Evolutionary conservation across 2,888 invertebrate genomes (phyloP).

Genomic region (Creontiades dilutus): DNA sequence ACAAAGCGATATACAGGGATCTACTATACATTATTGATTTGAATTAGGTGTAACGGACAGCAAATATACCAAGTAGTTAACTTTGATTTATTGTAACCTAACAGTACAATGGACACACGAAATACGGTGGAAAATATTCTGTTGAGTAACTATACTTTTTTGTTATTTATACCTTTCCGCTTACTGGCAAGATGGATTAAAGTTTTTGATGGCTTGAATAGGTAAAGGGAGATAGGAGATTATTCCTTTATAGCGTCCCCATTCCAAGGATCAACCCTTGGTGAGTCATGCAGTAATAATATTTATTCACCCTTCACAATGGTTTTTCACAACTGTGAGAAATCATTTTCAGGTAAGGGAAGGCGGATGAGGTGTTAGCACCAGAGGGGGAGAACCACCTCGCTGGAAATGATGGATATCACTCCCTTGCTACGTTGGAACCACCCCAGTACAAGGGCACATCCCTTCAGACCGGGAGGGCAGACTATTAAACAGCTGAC

Average conservation of each 20-base stretch:
- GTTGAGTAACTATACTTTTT: background rate
- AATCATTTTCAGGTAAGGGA: slow-evolving; percentile 68
- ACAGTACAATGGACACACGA: background rate
- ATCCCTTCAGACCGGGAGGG: background rate
- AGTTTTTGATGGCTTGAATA: slow-evolving; percentile 31
- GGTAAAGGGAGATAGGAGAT: slow-evolving; percentile 38
- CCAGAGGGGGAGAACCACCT: slow-evolving; percentile 14
- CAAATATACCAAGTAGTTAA: too few relatives aligned
- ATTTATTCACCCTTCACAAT: slow-evolving; percentile 70
- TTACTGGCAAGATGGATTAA: slow-evolving; percentile 18
- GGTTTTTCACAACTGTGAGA: slow-evolving; percentile 66
- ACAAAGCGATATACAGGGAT: too few relatives aligned
- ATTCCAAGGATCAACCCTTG: slow-evolving; percentile 26
- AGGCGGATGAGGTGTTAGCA: slow-evolving; percentile 68
- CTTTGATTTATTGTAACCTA: too few relatives aligned
- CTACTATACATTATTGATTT: too few relatives aligned
- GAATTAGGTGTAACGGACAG: too few relatives aligned
- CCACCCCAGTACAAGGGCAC: slow-evolving; percentile 44
- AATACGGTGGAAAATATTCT: background rate
- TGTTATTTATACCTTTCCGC: background rate
- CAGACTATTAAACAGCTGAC: slow-evolving; percentile 71
- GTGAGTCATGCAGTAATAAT: slow-evolving; percentile 70
- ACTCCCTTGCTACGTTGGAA: slow-evolving; percentile 29
- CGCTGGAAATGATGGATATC: slow-evolving; percentile 67
- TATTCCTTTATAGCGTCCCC: slow-evolving; percentile 47